Conservation (phyloP, 2,888 invertebrate genomes). For the Cosmia pyralina region DNA sequence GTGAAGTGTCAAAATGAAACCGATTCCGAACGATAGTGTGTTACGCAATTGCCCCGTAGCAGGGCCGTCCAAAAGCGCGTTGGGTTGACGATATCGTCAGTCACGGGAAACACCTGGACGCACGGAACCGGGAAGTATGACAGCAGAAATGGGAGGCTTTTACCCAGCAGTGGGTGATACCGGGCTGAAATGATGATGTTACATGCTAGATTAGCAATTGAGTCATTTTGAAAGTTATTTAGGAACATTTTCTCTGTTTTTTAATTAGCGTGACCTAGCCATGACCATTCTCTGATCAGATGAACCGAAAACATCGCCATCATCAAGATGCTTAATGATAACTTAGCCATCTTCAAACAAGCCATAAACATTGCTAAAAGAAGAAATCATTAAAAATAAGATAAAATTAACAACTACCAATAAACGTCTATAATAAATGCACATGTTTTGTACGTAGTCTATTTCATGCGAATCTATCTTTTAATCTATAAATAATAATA, state of each 20-base stretch:
- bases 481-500: conserved; percentile 41
- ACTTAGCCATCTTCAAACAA: too few relatives aligned
- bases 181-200: neutral
- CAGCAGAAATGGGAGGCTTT: neutral
- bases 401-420: neutral
- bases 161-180: neutral
- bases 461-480: conserved; percentile 28
- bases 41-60: too few relatives aligned
- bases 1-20: too few relatives aligned
- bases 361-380: neutral
- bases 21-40: too few relatives aligned
- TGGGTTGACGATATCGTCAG: neutral
- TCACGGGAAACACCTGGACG: neutral
- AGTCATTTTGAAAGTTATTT: neutral
- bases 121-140: neutral
- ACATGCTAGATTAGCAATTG: too few relatives aligned
- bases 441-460: conserved; percentile 30
- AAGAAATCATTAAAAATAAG: conserved; percentile 4
- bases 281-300: too few relatives aligned
- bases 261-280: too few relatives aligned
- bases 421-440: conserved; percentile 29
- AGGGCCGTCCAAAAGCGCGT: neutral
- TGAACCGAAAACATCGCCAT: too few relatives aligned
- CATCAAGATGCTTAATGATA: too few relatives aligned
- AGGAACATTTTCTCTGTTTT: neutral